Percentiles rank a stretch among this genome's conserved stretches.
Conservation (phyloP, 1,140 invertebrate species). For the Drosophila sechellia region DNA sequence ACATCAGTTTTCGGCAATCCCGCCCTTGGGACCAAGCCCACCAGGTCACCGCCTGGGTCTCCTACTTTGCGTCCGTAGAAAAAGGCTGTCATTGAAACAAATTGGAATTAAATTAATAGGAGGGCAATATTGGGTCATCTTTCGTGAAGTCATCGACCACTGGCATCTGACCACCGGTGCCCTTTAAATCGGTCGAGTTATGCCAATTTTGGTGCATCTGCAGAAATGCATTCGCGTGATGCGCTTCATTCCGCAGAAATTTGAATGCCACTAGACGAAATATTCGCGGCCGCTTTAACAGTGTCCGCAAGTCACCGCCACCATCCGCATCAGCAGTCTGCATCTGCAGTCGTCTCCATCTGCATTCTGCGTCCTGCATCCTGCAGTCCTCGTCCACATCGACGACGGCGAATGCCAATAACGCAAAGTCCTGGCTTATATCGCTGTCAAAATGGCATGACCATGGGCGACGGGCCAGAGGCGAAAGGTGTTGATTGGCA, state of each 20-base stretch:
- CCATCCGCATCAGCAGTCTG: constrained; percentile 11
- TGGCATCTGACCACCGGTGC: too few relatives aligned
- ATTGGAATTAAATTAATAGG: neutral
- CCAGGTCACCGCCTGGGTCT: constrained; percentile 3
- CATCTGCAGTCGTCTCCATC: neutral
- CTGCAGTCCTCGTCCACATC: constrained; percentile 18
- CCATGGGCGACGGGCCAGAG: constrained; percentile 6
- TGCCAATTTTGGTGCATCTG: too few relatives aligned
- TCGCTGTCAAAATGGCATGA: constrained; percentile 44
- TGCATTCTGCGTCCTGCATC: constrained; percentile 20
- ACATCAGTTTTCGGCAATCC: constrained; percentile 27
- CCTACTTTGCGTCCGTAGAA: constrained; percentile 3
- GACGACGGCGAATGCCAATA: constrained; percentile 51
- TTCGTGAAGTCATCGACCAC: too few relatives aligned
- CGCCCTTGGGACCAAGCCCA: constrained; percentile 20
- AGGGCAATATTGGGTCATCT: too few relatives aligned
- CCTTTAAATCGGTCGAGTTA: too few relatives aligned
- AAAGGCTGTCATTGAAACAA: constrained; percentile 21
- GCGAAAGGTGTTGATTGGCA: constrained; percentile 49
- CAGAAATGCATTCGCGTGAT: constrained; percentile 24
- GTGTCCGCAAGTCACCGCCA: constrained; percentile 5
- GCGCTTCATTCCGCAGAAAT: constrained; percentile 63
- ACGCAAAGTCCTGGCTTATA: constrained; percentile 58
- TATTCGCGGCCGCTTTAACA: constrained; percentile 30
- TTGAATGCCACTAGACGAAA: constrained; percentile 72